Conservation (phyloP, 2,888 invertebrate species). For the Sturmia bella region DNA sequence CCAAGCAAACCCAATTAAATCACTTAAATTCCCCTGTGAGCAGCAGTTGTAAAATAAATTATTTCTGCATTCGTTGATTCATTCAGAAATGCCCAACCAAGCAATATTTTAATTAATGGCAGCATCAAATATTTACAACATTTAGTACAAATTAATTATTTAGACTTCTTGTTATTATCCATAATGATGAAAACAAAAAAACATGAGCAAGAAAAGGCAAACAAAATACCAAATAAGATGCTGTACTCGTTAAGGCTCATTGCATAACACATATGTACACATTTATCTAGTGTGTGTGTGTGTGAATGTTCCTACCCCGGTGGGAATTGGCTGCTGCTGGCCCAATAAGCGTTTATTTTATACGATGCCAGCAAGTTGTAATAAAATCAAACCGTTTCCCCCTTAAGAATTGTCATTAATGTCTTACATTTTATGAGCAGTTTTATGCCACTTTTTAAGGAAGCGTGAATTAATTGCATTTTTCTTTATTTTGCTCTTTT, state of each 20-base stretch:
- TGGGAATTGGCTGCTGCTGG: neutral
- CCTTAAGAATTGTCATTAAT: conserved; percentile 42
- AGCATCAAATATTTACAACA: conserved; percentile 68
- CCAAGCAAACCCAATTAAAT: conserved; percentile 64
- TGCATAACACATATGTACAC: conserved; percentile 31
- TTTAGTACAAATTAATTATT: conserved; percentile 70
- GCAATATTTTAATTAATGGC: conserved; percentile 62
- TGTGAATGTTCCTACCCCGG: conserved; percentile 9
- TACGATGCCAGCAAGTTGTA: neutral
- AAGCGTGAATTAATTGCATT: conserved; percentile 80
- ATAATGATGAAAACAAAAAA: conserved; percentile 54
- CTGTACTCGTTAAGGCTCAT: conserved; percentile 64
- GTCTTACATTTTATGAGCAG: conserved; percentile 45
- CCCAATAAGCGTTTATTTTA: neutral
- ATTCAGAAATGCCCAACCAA: conserved; percentile 27
- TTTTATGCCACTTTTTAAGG: conserved; percentile 73
- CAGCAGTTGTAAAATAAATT: conserved; percentile 48
- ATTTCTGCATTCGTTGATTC: conserved; percentile 11
- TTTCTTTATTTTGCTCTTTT: conserved; percentile 63
- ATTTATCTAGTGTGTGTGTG: neutral
- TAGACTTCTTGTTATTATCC: conserved; percentile 66
- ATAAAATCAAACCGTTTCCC: conserved; percentile 31
- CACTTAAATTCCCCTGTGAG: conserved; percentile 62
- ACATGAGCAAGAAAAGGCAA: conserved; percentile 28
- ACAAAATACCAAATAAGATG: conserved; percentile 25